Base-by-base conservation (phyloP, 2,888 invertebrate genomes). In the Ramazzottius varieornatus region DNA sequence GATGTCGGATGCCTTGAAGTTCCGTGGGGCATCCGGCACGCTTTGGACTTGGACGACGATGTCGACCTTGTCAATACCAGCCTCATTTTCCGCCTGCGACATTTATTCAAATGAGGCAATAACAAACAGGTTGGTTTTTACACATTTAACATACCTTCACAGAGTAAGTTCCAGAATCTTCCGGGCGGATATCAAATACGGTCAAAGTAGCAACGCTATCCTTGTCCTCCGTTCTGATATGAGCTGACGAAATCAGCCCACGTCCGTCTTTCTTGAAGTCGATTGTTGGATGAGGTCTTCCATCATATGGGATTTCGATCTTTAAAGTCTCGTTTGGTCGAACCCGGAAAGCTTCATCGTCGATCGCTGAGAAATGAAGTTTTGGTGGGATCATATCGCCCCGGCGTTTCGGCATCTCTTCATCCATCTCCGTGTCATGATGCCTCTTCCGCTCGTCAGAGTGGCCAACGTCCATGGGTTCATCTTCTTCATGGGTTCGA, bases 1-100 rank as follows among this genome's bases (percentile, higher is more conserved):
- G 13, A 68, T 64, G 32, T 68, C 68, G 8, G 67, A 63, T 24
- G 54, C 54, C 29, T 54, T 54, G 29, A 54, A 54, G 24, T 54
- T 54, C 29, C 54, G 20, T 29, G 54, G 54, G 16, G 54, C 54
- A 54, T 54, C 54, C 20, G 54, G 54, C 20, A 54, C 4, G 54
- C 54, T 24, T 24, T 29, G 54, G 24, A 54, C 29, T 54, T 54
- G n/a, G 16, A 54, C 54, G 20, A 29, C 29, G 29, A 54, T 54
- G 29, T 54, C 54, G 16, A 54, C 54, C 29, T 54, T 54, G 29
- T 54, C 54, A 4, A 54, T 29, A n/a, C 54, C 54, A 13, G 8
- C 20, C 29, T 16, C n/a, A 24, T 54, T 54, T 29, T 54, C 54
- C n/a, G 54, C 54, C n/a, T n/a, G n/a, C n/a, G n/a, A n/a, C n/a